Evolutionary conservation across 1,140 invertebrate genomes (phyloP).

Genomic region (Plectrocnemia conspersa): DNA sequence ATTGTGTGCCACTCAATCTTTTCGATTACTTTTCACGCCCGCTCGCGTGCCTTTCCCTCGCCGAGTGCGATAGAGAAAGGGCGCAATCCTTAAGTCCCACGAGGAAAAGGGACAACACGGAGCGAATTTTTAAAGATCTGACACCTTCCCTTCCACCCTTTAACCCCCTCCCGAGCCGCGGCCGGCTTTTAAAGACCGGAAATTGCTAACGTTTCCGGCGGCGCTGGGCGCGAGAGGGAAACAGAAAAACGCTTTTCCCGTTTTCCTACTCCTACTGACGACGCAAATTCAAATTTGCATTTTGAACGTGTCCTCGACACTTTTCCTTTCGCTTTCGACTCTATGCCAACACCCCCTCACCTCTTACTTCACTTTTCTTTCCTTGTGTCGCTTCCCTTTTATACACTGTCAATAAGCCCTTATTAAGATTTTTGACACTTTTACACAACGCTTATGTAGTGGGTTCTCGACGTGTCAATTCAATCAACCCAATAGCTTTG

Average conservation of each 20-base stretch:
- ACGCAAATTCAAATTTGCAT: slow-evolving; percentile 18
- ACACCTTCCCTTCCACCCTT: not conserved
- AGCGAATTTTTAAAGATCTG: slow-evolving; percentile 22
- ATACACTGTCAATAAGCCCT: no score
- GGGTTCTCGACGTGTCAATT: no score
- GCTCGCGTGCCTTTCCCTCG: not conserved
- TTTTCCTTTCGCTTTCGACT: not conserved
- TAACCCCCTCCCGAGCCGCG: not conserved
- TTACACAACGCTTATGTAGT: no score
- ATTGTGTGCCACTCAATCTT: slow-evolving; percentile 4
- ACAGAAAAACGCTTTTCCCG: slow-evolving; percentile 21
- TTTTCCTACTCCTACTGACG: no score
- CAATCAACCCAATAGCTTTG: no score
- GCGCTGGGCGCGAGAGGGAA: slow-evolving; percentile 3
- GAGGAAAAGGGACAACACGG: not conserved
- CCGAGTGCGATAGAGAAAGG: not conserved
- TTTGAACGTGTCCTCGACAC: no score
- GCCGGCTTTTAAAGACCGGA: slow-evolving; percentile 27
- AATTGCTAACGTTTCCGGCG: slow-evolving; percentile 28
- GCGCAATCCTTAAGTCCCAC: no score
- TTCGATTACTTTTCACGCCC: not conserved
- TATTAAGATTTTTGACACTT: no score
- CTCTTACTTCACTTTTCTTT: no score
- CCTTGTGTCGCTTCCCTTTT: no score
- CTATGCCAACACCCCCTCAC: not conserved